Evolutionary conservation across 1,140 invertebrate species (phyloP), one percentile per base, ranked within the genome.

Genomic region (Campoletis sonorensis): DNA sequence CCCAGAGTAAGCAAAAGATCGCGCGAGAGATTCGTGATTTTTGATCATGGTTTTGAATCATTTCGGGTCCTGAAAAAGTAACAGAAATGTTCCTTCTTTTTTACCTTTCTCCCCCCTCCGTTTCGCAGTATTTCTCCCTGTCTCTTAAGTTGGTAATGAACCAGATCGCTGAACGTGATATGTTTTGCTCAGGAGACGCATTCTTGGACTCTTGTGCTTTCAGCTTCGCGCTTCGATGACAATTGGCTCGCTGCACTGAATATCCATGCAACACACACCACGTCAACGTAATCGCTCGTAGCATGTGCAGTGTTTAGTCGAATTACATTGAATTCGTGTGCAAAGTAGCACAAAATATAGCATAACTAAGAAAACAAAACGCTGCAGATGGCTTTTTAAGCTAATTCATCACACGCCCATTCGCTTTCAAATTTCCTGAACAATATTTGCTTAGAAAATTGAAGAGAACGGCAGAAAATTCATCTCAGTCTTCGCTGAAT

Each of bases 81-180:
- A 37, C 4, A 10, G 10, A 37, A 37, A 37, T 10, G 10, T 11
- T 45, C 18, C 1, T 58, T 58, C 3, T 58, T 13, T 58, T 7
- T 21, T 23, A 1, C 54, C 21, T 13, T 58, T 58, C 54, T 58
- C 18, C 21, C 54, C 21, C 54, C 8, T 45, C 0, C 40, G 1
- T 45, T 13, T 10, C 40, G 40, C 40, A 45, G 8, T 45, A 45
- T 45, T 45, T 54, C 51, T 54, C n/a, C 5, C 51, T 54, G 18
- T 54, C 51, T 54, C 51, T 54, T 54, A 11, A n/a, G n/a, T 54
- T n/a, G 18, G 51, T 54, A 54, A 54, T 54, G 51, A 54, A 54
- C 51, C 51, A 54, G 18, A 54, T 54, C 51, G 18, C 51, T 21
- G 51, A 54, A 54, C 51, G 51, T 54, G 51, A 54, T 54, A 54